Base-by-base conservation (phyloP, 2,888 invertebrate species). In the Fragum fragum region DNA sequence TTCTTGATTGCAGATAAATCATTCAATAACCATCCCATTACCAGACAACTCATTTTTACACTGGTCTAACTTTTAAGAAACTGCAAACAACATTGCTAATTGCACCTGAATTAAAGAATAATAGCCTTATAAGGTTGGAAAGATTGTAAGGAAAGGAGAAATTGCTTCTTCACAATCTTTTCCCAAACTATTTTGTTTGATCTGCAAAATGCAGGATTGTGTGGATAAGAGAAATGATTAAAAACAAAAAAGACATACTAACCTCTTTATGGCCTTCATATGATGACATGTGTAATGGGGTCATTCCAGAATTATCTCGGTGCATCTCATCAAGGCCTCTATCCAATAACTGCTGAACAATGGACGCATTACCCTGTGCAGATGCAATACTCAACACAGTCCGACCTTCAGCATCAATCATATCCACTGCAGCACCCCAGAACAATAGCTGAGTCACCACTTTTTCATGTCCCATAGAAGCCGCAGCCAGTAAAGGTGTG, bases 371-470 rank as follows among this genome's bases (percentile, higher is more conserved):
- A 11, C 92, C 92, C 81, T 92, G 90, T 16, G 94, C 94, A 16
- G 95, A 94, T 9, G 95, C 95, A 28, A 95, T 94, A 71, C 95
- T 95, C 36, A 95, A 92, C 55, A 95, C 98, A 0, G 98, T 99
- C 52, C 99, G 96, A 0, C 99, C 99, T 94, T 98, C 98, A 3
- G 97, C 96, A 95, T 99, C 99, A 96, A 99, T 98, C 90, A 97
- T 97, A 95, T 99, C 99, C 73, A 98, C 98, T 92, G 98, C 97
- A 83, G 98, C 98, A 55, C 98, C 98, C 98, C 98, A 98, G 95
- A 98, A 98, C 85, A 99, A 96, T 86, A 99, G 95, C 86, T 98
- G 95, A 21, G 97, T 97, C 0, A 98, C 97, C 0, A 98, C 97
- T 18, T 96, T 96, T 29, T 97, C 97, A 94, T 98, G 98, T 0